A percentile compares a stretch with the other conserved stretches of the same genome.
Conservation (phyloP, 2,888 invertebrate species). For the Mesodorylaimus sp. region DNA sequence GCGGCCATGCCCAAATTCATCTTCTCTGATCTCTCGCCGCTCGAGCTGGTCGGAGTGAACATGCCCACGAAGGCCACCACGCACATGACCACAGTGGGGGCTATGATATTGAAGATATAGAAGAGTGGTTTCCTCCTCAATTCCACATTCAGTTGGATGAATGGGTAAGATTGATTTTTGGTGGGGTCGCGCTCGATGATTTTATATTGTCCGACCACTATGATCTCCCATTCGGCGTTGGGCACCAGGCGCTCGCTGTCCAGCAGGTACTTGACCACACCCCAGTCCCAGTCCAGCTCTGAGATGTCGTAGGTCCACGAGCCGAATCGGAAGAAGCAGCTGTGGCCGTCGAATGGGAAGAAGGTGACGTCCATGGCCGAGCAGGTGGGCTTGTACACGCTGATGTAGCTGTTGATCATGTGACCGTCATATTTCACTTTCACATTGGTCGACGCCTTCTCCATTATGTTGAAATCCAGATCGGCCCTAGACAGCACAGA, state of each 20-base stretch:
- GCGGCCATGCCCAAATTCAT: not conserved
- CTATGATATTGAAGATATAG: not conserved
- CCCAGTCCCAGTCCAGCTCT: constrained; percentile 31
- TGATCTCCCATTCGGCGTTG: not conserved
- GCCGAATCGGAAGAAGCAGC: constrained; percentile 60
- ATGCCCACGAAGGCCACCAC: not conserved
- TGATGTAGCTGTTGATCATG: not conserved
- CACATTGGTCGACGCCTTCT: not conserved
- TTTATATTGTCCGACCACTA: not conserved
- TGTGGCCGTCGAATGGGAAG: constrained; percentile 60
- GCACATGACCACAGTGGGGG: not conserved
- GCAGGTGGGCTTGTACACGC: not conserved
- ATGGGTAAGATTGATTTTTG: not conserved
- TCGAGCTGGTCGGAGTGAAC: not conserved
- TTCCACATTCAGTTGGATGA: not conserved
- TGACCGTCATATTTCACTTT: not conserved
- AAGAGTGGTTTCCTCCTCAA: not conserved
- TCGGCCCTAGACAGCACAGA: no score
- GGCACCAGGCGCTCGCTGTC: not conserved
- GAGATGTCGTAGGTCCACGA: constrained; percentile 66
- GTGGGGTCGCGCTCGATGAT: not conserved
- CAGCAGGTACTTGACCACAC: not conserved
- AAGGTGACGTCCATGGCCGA: constrained; percentile 61
- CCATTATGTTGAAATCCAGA: no score
- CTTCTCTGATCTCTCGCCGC: not conserved